Conservation (phyloP, 1,140 invertebrate species). For the Macrostomum lignano region DNA sequence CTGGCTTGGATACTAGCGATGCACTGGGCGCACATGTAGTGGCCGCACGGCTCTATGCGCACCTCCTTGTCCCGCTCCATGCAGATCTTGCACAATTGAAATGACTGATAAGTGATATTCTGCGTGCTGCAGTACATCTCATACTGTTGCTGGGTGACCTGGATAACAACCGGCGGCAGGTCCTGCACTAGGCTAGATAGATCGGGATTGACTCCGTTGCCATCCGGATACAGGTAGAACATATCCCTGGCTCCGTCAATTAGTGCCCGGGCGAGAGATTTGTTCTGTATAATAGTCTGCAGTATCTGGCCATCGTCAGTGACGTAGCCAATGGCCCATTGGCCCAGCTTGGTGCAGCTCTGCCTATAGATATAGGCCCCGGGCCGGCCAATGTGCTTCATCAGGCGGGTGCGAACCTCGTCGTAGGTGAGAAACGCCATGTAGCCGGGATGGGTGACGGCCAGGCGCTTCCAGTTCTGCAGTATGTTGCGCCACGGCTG, state of each 20-base stretch:
- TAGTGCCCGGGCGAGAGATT: conserved; percentile 83
- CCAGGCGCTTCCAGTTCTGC: conserved; percentile 88
- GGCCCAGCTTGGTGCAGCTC: conserved; percentile 82
- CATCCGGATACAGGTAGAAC: conserved; percentile 91
- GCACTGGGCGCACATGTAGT: conserved; percentile 83
- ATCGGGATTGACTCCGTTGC: conserved; percentile 33
- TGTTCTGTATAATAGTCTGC: conserved; percentile 99
- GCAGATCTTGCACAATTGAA: conserved; percentile 97
- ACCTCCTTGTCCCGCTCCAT: conserved; percentile 98
- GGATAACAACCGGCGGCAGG: conserved; percentile 52
- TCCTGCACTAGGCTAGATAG: not conserved
- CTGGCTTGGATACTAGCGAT: conserved; percentile 70
- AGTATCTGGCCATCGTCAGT: conserved; percentile 84
- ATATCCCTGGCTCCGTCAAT: conserved; percentile 85
- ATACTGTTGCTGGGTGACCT: conserved; percentile 96
- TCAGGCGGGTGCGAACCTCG: conserved; percentile 82
- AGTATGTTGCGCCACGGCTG: conserved; percentile 89
- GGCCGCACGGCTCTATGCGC: conserved; percentile 88
- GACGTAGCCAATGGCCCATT: conserved; percentile 99
- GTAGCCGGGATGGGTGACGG: conserved; percentile 92
- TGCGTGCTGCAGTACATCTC: conserved; percentile 92
- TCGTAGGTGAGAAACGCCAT: conserved; percentile 91
- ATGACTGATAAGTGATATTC: conserved; percentile 23
- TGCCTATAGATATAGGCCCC: conserved; percentile 57
- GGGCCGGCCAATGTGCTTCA: conserved; percentile 82